Evolutionary conservation across 1,140 invertebrate species (phyloP), one percentile per base, ranked within the genome.

Genomic region (Anastrepha ludens): DNA sequence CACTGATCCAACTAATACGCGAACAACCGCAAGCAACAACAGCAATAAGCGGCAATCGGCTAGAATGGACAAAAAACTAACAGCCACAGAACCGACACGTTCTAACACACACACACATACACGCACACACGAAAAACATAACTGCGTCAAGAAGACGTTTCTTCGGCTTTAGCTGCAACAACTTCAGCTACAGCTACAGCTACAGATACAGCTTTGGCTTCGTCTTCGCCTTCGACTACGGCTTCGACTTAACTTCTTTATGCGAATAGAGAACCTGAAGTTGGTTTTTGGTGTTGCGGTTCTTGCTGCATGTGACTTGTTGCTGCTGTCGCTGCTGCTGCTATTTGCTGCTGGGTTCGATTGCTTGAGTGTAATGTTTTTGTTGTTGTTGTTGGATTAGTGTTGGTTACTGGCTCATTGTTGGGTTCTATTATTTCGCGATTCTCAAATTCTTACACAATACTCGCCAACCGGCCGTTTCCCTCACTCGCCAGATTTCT

Each of bases 341-440:
- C 44, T 17, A 50, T 62, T 86, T 60, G 6, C 20, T 74, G 20
- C 41, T 44, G 59, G 44, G 67, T 47, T 74, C 39, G 15, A 6
- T 47, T 74, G 39, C 50, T 55, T 55, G 50, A 8, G 50, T n/a
- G 5, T 55, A 60, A 2, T 62, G 29, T 55, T 86, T 58, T 6
- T 47, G 15, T 7, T 86, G 78, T 85, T 85, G 20, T 7, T 20
- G 17, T 6, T 64, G 41, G 20, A 11, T 81, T 44, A 41, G 9
- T 17, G 17, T 6, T 7, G 65, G 11, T 8, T 74, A 29, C 0
- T 39, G 41, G 67, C 67, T 17, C 41, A 74, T 58, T 85, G n/a
- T 55, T 92, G 92, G 90, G 89, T 91, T 90, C 91, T 92, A 90
- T 92, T 92, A 91, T 89, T 90, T 89, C 89, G 90, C 91, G 89